Conservation (phyloP, 2,113 vertebrate species). For the Hyperopisus bebe region DNA sequence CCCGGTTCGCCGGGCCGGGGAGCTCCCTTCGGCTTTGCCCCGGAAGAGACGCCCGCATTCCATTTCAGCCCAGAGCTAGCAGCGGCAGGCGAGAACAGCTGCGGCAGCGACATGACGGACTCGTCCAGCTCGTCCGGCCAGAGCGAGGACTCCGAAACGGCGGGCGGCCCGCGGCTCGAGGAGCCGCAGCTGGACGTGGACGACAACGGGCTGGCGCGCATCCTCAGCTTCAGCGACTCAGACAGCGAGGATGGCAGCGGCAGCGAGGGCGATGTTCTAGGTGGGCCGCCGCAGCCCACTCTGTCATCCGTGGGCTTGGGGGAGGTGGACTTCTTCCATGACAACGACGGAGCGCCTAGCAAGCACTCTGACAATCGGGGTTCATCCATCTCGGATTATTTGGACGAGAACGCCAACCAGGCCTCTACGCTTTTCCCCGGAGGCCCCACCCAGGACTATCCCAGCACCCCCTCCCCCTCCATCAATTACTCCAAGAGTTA, state of each 20-base stretch:
- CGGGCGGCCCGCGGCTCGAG: slow-evolving; percentile 32
- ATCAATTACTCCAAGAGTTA: slow-evolving; percentile 64
- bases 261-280: slow-evolving; percentile 19
- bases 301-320: slow-evolving; percentile 42
- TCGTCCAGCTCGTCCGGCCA: slow-evolving; percentile 64
- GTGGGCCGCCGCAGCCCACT: slow-evolving; percentile 29
- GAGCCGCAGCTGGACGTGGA: slow-evolving; percentile 55
- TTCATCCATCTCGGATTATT: slow-evolving; percentile 57
- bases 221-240: slow-evolving; percentile 70
- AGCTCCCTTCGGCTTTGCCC: slow-evolving; percentile 46
- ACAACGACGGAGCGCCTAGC: slow-evolving; percentile 34
- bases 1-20: neutral
- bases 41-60: slow-evolving; percentile 57
- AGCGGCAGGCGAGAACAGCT: slow-evolving; percentile 70
- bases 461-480: slow-evolving; percentile 47
- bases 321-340: slow-evolving; percentile 54
- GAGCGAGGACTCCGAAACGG: slow-evolving; percentile 58
- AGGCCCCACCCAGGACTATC: slow-evolving; percentile 46
- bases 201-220: slow-evolving; percentile 54
- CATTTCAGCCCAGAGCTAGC: slow-evolving; percentile 58
- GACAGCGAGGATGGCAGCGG: slow-evolving; percentile 49
- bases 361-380: slow-evolving; percentile 43
- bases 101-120: slow-evolving; percentile 78
- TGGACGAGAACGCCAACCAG: slow-evolving; percentile 84
- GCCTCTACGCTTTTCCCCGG: slow-evolving; percentile 59